Conservation (phyloP, 2,888 invertebrate species). For the Cryptocephalus moraei region DNA sequence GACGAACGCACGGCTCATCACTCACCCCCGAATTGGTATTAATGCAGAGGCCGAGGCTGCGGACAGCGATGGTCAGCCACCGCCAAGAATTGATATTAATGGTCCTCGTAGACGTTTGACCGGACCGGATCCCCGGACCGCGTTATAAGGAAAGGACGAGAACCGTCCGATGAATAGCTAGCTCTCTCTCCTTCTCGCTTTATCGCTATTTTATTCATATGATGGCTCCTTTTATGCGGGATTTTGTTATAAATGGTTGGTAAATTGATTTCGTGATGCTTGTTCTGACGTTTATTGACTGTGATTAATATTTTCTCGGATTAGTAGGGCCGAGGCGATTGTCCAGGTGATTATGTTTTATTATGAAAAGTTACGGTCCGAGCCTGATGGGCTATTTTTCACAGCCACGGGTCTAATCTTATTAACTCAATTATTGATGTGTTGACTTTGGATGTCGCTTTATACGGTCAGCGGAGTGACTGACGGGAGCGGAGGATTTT, state of each 20-base stretch:
- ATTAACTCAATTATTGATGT: slow-evolving; percentile 13
- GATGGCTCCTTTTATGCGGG: slow-evolving; percentile 29
- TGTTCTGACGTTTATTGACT: slow-evolving; percentile 15
- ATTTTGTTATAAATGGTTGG: slow-evolving; percentile 35
- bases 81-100: background rate
- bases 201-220: too few species aligned
- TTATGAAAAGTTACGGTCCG: too few species aligned
- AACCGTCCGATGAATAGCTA: background rate
- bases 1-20: slow-evolving; percentile 25
- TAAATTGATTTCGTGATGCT: slow-evolving; percentile 21
- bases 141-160: background rate
- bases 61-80: slow-evolving; percentile 8
- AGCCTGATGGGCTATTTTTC: too few species aligned
- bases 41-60: slow-evolving; percentile 30
- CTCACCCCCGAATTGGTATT: slow-evolving; percentile 37
- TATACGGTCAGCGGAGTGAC: too few species aligned
- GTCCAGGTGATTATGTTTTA: slow-evolving; percentile 18
- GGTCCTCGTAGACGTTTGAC: background rate
- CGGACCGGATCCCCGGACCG: background rate
- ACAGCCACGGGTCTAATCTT: slow-evolving; percentile 9
- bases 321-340: slow-evolving; percentile 18
- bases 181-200: too few species aligned
- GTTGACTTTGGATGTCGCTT: slow-evolving; percentile 2
- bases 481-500: too few species aligned
- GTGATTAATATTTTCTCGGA: slow-evolving; percentile 23